Evolutionary conservation across 2,797 vertebrate species (phyloP), one percentile per base, ranked within the genome.

Genomic region (Enteromius fasciolatus): DNA sequence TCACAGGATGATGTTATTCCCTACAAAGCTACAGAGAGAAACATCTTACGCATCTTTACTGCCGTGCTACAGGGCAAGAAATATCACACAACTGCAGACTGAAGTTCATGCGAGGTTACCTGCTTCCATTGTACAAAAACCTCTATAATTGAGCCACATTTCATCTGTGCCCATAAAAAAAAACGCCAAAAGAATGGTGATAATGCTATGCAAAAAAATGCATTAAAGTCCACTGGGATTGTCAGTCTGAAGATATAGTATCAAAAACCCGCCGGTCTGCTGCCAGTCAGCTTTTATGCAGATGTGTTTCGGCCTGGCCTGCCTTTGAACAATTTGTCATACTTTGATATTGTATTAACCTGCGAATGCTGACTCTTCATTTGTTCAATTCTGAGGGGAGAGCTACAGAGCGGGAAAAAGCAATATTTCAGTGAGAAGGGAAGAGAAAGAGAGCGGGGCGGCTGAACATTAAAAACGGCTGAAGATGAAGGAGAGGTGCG

Each of bases 401-500:
- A 54, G 50, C 61, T 57, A 61, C 54, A 4, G 36, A 17, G 23
- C 31, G 4, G 54, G 52, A 52, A 86, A 77, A 79, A n/a, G 80
- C 64, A 81, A 85, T 76, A 81, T 81, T 81, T 46, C 75, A 57
- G 25, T 46, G 63, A 33, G 52, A 79, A 81, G 81, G 31, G 44
- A 68, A 81, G n/a, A 48, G 72, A 39, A 72, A 17, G 48, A 73
- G 44, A 48, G 54, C 25, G 12, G 28, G n/a, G 10, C 17, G 46
- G 48, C 28, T 76, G 57, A 85, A 68, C 59, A 69, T 76, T 73
- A 73, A 78, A 72, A 67, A 61, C 11, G 64, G 74, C 80, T 87
- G 87, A 78, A 82, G 67, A 76, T 67, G 70, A 88, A 87, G 86
- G 73, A 72, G 76, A 82, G 4, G 7, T 86, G 89, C 87, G 89